A percentile compares a stretch with the other conserved stretches of the same genome.
These are phyloP conservation scores for Nibea coibor DNA, from an alignment of 2,113 vertebrate genomes.

Conservation along the genomic window DNA sequence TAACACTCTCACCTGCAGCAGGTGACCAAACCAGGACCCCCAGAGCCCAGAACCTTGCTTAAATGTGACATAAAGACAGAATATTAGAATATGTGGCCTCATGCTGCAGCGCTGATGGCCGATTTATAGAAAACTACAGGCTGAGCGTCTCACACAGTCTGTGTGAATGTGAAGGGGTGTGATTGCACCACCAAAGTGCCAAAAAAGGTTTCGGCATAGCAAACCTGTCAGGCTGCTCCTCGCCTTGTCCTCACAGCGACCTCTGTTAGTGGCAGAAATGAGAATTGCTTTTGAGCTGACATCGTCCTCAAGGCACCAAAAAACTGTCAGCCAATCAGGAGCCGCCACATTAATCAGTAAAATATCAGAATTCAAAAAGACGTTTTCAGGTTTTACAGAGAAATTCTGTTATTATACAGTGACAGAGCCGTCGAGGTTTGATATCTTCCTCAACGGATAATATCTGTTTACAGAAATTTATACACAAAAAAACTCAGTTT, in stretches of 20 bases:
- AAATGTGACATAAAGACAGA: neutral
- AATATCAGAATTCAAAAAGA: too few species aligned
- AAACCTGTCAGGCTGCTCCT: conserved; percentile 40
- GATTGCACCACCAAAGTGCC: conserved; percentile 32
- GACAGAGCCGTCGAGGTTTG: too few species aligned
- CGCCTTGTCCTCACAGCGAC: conserved; percentile 40
- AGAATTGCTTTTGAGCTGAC: conserved; percentile 35
- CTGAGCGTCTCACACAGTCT: neutral
- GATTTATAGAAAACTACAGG: neutral
- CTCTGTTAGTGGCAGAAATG: conserved; percentile 37
- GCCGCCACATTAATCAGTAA: too few species aligned
- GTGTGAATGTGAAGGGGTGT: too few species aligned
- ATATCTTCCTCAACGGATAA: too few species aligned
- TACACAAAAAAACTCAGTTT: too few species aligned
- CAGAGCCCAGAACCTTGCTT: neutral
- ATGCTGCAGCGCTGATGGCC: neutral
- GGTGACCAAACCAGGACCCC: neutral
- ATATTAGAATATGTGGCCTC: neutral
- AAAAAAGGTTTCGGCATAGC: conserved; percentile 44
- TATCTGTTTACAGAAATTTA: too few species aligned
- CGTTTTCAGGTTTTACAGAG: too few species aligned
- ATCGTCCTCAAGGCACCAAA: conserved; percentile 9
- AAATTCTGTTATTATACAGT: too few species aligned
- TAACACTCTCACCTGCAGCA: neutral
- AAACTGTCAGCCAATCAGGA: too few species aligned